Conservation (phyloP, 2,113 vertebrate genomes). For the Bujurquina vittata region DNA sequence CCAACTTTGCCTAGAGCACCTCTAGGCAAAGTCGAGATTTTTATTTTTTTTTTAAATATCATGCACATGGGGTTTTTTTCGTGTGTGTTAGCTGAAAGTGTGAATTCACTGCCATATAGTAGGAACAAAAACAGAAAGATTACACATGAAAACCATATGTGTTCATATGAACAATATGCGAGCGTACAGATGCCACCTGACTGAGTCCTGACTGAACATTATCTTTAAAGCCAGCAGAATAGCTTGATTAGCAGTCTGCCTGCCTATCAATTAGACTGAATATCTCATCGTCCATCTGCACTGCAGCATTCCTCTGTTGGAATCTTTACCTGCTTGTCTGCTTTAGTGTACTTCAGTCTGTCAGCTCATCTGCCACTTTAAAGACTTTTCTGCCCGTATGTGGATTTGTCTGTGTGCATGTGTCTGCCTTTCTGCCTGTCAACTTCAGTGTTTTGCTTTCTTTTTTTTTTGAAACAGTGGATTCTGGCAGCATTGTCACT, state of each 20-base stretch:
- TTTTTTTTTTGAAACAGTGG: conserved; percentile 19
- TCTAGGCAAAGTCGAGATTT: not conserved
- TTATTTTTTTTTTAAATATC: not conserved
- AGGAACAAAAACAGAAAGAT: not conserved
- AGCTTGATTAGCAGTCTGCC: conserved; percentile 18
- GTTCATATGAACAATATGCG: not conserved
- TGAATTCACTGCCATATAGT: not conserved
- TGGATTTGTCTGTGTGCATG: conserved; percentile 15
- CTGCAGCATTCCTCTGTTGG: not conserved
- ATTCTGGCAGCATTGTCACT: conserved; percentile 7
- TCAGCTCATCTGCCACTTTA: conserved; percentile 41
- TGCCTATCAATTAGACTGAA: conserved; percentile 11
- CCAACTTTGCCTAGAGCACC: no score
- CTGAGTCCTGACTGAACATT: not conserved
- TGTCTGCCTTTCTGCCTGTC: conserved; percentile 30
- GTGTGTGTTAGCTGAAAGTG: not conserved
- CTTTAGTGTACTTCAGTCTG: conserved; percentile 30
- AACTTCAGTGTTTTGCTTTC: conserved; percentile 8
- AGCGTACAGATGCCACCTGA: not conserved
- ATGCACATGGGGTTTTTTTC: no score
- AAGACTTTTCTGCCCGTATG: conserved; percentile 29
- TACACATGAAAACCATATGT: not conserved
- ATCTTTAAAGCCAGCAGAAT: not conserved
- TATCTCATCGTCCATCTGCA: conserved; percentile 37
- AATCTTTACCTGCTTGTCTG: conserved; percentile 41